A percentile compares a stretch with the other conserved stretches of the same genome.
phyloP scores from a whole-genome alignment of 2,797 vertebrate genomes.

The Liparis tanakae region DNA sequence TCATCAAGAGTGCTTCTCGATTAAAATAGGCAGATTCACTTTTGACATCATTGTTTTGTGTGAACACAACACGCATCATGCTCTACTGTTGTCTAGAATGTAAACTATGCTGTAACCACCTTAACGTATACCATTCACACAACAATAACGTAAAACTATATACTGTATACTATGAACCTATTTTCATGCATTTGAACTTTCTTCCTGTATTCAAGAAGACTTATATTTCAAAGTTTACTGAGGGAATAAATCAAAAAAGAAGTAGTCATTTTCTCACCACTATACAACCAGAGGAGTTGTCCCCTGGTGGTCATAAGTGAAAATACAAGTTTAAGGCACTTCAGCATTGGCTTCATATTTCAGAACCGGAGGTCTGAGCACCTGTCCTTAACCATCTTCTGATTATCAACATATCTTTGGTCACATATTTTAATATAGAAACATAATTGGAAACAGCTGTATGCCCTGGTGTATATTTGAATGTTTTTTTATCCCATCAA shows the following conservation, averaged over 20 bases:
- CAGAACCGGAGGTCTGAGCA: not conserved
- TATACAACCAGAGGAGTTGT: not conserved
- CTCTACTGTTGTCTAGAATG: not conserved
- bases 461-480: no score
- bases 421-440: constrained; percentile 18
- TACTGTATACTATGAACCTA: no score
- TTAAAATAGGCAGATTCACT: not conserved
- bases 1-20: not conserved
- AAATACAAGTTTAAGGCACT: not conserved
- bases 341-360: not conserved
- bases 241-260: not conserved
- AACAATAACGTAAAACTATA: no score
- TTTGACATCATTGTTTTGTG: not conserved
- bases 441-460: not conserved
- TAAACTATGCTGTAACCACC: not conserved
- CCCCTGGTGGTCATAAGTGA: not conserved
- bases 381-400: constrained; percentile 1
- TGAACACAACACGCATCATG: not conserved
- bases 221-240: not conserved
- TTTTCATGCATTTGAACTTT: not conserved
- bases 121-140: no score
- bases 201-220: not conserved
- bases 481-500: no score
- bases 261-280: not conserved
- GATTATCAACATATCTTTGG: constrained; percentile 26